These are phyloP conservation scores for Drusus annulatus DNA, from an alignment of 1,140 invertebrate genomes.

Conservation along the genomic window DNA sequence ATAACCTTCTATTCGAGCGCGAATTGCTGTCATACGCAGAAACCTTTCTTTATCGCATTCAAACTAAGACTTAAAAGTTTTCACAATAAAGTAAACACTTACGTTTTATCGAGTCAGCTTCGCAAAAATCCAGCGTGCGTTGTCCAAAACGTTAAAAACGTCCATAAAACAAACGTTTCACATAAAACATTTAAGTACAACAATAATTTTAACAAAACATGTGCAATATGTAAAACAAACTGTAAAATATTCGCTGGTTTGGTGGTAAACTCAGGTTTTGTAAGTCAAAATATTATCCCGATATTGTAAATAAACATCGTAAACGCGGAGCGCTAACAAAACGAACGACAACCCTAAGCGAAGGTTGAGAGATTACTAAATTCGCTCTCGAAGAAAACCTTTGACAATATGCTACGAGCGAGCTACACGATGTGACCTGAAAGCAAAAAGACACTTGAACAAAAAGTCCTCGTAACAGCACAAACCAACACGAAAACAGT, in stretches of 20 bases:
- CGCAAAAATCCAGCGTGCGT: background rate
- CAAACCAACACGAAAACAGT: background rate
- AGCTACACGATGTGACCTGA: background rate
- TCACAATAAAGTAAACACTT: background rate
- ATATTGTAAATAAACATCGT: slow-evolving; percentile 8
- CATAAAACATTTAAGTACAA: background rate
- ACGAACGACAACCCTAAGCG: background rate
- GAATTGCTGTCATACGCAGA: background rate
- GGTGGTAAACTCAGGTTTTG: background rate
- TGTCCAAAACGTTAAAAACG: background rate
- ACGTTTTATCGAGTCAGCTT: slow-evolving; percentile 9
- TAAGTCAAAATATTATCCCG: slow-evolving; percentile 6
- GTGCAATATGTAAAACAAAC: background rate
- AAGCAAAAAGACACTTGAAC: slow-evolving; percentile 5
- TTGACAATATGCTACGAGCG: slow-evolving; percentile 5
- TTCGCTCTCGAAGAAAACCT: background rate
- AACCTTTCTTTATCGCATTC: background rate
- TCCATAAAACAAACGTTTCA: background rate
- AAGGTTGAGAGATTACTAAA: background rate
- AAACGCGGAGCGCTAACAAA: background rate
- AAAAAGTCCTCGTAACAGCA: background rate
- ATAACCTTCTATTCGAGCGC: background rate
- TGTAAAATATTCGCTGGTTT: too few relatives aligned
- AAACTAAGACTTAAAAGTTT: background rate
- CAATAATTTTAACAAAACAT: background rate